A percentile compares a stretch with the other conserved stretches of the same genome.
These are phyloP conservation scores for Leptinotarsa rubiginosa DNA, from an alignment of 2,888 invertebrate species.

Conservation along the genomic window DNA sequence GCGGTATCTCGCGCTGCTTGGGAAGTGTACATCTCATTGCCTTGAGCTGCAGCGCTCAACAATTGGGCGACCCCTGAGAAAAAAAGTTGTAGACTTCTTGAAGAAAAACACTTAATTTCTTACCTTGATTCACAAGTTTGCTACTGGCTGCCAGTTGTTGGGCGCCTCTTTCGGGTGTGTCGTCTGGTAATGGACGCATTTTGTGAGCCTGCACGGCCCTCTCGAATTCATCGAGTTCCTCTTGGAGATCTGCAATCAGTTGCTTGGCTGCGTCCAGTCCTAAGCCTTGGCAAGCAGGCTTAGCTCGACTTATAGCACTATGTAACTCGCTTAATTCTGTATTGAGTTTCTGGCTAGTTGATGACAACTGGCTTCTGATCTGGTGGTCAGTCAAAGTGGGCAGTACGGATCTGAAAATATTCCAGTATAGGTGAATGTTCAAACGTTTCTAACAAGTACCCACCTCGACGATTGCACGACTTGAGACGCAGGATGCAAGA, in stretches of 20 bases:
- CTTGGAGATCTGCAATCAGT: conserved; percentile 81
- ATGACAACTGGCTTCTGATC: conserved; percentile 79
- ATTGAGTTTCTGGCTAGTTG: conserved; percentile 77
- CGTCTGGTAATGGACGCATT: conserved; percentile 84
- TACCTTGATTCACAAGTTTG: conserved; percentile 84
- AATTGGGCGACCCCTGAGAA: conserved; percentile 80
- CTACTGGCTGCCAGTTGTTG: conserved; percentile 72
- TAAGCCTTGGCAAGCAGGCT: conserved; percentile 78
- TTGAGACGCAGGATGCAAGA: conserved; percentile 79
- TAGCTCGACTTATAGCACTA: conserved; percentile 63
- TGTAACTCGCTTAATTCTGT: conserved; percentile 67
- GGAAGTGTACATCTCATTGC: conserved; percentile 83
- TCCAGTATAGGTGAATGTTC: not conserved
- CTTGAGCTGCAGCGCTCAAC: conserved; percentile 85
- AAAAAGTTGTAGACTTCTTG: not conserved
- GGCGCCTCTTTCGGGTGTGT: conserved; percentile 70
- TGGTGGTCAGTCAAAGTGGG: conserved; percentile 86
- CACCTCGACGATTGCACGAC: conserved; percentile 76
- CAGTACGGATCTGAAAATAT: conserved; percentile 74
- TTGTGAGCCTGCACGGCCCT: conserved; percentile 79
- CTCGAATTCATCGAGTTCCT: conserved; percentile 85
- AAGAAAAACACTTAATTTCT: conserved; percentile 59
- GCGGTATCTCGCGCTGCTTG: conserved; percentile 87
- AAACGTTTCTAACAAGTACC: conserved; percentile 4
- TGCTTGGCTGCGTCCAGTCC: conserved; percentile 90